A percentile compares a stretch with the other conserved stretches of the same genome.
phyloP scores from a whole-genome alignment of 2,888 invertebrate species.

The Ceriagrion tenellum region DNA sequence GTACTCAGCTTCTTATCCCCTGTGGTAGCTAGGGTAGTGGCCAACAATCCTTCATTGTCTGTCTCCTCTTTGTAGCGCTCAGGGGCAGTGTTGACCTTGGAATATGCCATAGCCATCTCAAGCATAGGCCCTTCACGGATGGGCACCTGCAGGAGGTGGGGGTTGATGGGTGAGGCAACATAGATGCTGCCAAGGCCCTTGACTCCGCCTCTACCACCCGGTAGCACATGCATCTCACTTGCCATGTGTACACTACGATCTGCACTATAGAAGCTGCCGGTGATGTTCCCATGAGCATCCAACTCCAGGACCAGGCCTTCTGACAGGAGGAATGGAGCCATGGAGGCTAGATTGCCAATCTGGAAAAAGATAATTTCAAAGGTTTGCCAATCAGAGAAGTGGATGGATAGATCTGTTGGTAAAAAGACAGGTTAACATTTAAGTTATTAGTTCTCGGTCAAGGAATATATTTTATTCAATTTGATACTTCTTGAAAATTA shows the following conservation, averaged over 20 bases:
- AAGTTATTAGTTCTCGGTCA: too few species aligned
- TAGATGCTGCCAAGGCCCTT: conserved; percentile 53
- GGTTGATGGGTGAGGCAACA: conserved; percentile 54
- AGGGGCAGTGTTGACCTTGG: conserved; percentile 14
- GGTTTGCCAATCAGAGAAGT: too few species aligned
- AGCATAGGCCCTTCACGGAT: conserved; percentile 37
- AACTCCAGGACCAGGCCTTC: conserved; percentile 48
- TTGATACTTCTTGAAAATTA: too few species aligned
- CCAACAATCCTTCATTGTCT: background rate
- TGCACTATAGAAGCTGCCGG: conserved; percentile 52
- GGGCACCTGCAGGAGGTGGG: conserved; percentile 38
- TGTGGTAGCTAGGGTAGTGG: background rate
- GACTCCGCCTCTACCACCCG: conserved; percentile 40
- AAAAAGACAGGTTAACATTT: too few species aligned
- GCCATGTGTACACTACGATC: conserved; percentile 56
- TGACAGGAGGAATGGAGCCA: conserved; percentile 52
- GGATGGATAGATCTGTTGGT: too few species aligned
- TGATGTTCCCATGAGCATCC: conserved; percentile 65
- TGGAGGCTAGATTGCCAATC: conserved; percentile 60
- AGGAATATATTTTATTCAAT: too few species aligned
- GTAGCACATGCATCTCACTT: conserved; percentile 57
- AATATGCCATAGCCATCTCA: conserved; percentile 52
- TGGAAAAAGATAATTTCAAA: conserved; percentile 6
- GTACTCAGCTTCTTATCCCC: background rate
- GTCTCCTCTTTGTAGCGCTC: background rate